These are phyloP conservation scores for Morpho helenor DNA, from an alignment of 2,888 invertebrate genomes.

Conservation along the genomic window DNA sequence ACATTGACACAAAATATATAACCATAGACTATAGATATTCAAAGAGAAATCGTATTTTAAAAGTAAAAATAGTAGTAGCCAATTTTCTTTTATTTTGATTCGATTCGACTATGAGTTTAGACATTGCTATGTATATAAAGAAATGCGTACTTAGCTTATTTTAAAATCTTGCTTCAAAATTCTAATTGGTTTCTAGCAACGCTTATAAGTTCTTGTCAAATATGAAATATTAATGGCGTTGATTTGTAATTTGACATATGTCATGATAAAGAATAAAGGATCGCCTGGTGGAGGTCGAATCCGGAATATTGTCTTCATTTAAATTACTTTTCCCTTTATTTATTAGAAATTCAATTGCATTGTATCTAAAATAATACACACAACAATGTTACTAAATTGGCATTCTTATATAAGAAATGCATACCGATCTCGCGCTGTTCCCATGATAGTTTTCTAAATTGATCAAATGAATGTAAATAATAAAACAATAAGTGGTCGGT, in stretches of 20 bases:
- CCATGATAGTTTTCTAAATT: conserved; percentile 24
- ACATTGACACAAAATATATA: conserved; percentile 54
- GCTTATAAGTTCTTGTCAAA: not conserved
- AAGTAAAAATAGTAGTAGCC: not conserved
- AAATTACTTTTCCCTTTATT: conserved; percentile 11
- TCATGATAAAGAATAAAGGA: conserved; percentile 11
- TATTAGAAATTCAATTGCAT: not conserved
- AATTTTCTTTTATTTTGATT: no score
- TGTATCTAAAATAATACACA: conserved; percentile 6
- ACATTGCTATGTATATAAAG: no score
- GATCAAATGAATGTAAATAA: conserved; percentile 61
- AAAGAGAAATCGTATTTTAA: not conserved
- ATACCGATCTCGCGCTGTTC: conserved; percentile 9
- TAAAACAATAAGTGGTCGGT: conserved; percentile 60
- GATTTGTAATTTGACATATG: conserved; percentile 6
- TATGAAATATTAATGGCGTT: not conserved
- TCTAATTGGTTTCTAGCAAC: no score
- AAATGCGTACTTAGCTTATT: no score
- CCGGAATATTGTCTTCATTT: conserved; percentile 16
- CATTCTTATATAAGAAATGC: conserved; percentile 11
- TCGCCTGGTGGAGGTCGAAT: conserved; percentile 8
- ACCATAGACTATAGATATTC: conserved; percentile 16
- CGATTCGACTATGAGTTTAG: no score
- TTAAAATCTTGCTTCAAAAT: no score
- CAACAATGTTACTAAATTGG: conserved; percentile 7